Conservation (phyloP, 2,797 vertebrate genomes). For the Rhabdomys pumilio region DNA sequence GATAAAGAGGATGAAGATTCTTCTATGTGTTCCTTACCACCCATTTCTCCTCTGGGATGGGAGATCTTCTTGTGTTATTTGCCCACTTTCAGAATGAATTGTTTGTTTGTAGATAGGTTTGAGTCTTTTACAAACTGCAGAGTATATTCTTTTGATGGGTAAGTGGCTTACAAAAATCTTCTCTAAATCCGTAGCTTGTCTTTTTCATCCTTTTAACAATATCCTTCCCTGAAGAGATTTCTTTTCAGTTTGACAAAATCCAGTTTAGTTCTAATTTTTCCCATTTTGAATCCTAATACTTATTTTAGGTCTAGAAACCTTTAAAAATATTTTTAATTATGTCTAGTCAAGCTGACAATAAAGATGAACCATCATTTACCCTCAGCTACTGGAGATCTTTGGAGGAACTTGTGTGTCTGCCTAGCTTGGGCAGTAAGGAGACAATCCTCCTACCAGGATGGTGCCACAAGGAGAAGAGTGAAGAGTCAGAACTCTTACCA, state of each 20-base stretch:
- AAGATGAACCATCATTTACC: background rate
- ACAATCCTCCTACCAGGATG: no score
- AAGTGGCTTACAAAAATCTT: background rate
- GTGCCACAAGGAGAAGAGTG: background rate
- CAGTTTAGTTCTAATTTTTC: constrained; percentile 9
- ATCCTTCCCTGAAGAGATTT: background rate
- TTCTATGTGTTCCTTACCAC: background rate
- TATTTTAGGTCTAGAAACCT: constrained; percentile 1
- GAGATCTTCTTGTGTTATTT: background rate
- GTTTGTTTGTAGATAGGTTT: background rate
- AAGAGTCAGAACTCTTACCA: background rate
- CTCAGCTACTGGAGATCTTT: no score
- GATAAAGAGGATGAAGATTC: constrained; percentile 20
- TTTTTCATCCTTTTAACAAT: constrained; percentile 37
- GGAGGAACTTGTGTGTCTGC: background rate
- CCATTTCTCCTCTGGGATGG: background rate
- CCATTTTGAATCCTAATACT: background rate
- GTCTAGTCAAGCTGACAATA: background rate
- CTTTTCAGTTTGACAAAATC: constrained; percentile 23
- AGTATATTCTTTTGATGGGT: constrained; percentile 4
- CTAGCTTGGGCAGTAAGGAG: background rate
- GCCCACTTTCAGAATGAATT: background rate
- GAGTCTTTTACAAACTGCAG: background rate
- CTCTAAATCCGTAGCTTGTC: background rate
- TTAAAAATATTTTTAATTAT: background rate